Conservation (phyloP, 2,113 vertebrate genomes). For the Benitochromis conjunctus region DNA sequence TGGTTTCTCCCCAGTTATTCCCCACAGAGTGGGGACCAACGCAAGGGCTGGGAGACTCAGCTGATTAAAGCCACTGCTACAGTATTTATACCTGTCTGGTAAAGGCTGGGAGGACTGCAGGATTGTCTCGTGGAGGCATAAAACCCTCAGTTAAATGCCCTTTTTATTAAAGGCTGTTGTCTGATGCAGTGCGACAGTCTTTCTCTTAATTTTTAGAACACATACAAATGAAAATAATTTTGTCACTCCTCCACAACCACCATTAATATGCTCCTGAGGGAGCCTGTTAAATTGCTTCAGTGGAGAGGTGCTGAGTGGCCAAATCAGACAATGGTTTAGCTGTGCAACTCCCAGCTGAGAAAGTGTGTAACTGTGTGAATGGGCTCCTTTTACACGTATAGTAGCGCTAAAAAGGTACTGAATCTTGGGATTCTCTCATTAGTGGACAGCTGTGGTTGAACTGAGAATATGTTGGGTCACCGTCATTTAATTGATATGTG, state of each 20-base stretch:
- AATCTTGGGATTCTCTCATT: not conserved
- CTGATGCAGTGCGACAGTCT: not conserved
- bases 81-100: constrained; percentile 23
- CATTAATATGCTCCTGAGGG: not conserved
- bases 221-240: not conserved
- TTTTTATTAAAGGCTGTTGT: not conserved
- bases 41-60: constrained; percentile 24
- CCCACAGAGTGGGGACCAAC: not conserved
- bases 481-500: not conserved
- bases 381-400: not conserved
- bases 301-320: not conserved
- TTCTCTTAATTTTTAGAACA: not conserved
- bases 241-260: not conserved
- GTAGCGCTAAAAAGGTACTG: not conserved
- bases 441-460: not conserved
- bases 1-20: not conserved
- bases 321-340: not conserved
- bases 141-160: not conserved
- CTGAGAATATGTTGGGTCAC: not conserved
- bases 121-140: not conserved
- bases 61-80: constrained; percentile 41
- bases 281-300: not conserved
- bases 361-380: not conserved
- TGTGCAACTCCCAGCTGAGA: not conserved
- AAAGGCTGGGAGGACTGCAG: not conserved